Evolutionary conservation across 2,797 vertebrate species (phyloP).

Genomic region (Gallinago stenura): DNA sequence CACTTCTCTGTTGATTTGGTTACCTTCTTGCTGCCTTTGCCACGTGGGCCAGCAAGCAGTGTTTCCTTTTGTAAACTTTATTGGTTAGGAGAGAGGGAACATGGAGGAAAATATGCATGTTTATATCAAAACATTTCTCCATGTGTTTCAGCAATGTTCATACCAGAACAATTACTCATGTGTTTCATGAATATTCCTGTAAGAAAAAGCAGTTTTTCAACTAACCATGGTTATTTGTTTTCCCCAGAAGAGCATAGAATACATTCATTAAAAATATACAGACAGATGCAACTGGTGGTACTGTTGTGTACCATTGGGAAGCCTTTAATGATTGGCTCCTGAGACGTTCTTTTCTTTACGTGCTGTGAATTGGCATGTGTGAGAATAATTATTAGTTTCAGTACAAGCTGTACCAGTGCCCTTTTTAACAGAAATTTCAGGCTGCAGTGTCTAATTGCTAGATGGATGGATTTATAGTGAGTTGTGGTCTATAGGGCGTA

Average conservation of each 20-base stretch:
- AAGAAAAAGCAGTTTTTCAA: not conserved
- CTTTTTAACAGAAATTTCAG: constrained; percentile 2
- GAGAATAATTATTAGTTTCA: constrained; percentile 30
- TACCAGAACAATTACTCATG: not conserved
- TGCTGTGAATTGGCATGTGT: not conserved
- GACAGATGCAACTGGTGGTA: not conserved
- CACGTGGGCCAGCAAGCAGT: not conserved
- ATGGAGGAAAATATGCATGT: not conserved
- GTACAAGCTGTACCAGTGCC: not conserved
- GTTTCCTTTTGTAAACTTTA: not conserved
- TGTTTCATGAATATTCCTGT: not conserved
- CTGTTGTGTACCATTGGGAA: not conserved
- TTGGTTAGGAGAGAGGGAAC: not conserved
- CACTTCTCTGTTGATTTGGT: not conserved
- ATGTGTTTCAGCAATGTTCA: not conserved
- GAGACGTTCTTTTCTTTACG: not conserved
- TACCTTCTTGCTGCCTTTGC: not conserved
- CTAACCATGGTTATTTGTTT: not conserved
- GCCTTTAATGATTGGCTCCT: not conserved
- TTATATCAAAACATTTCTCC: not conserved
- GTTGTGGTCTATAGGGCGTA: not conserved
- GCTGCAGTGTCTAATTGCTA: constrained; percentile 22
- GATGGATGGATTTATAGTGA: not conserved
- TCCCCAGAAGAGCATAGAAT: not conserved
- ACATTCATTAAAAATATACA: not conserved